Conservation (phyloP, 2,888 invertebrate genomes). For the Galerucella nymphaeae region DNA sequence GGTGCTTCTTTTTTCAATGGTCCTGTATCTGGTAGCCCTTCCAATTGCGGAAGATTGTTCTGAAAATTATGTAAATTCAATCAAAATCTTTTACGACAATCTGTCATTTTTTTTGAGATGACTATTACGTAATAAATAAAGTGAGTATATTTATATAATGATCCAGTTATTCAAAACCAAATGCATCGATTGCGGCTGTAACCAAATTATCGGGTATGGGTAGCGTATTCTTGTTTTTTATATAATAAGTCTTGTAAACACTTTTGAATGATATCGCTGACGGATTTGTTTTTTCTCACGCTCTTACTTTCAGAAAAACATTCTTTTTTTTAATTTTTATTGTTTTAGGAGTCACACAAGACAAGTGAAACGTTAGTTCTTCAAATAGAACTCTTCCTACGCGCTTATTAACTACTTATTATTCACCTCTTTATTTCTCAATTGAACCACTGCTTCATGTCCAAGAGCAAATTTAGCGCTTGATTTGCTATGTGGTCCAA, state of each 20-base stretch:
- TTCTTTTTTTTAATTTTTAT: no score
- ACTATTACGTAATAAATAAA: neutral
- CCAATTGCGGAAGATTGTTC: slow-evolving; percentile 44
- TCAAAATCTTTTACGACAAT: neutral
- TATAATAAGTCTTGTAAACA: neutral
- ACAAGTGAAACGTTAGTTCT: no score
- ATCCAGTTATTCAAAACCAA: slow-evolving; percentile 8
- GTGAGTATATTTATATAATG: slow-evolving; percentile 9
- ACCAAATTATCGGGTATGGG: neutral
- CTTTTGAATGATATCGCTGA: neutral
- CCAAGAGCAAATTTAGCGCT: slow-evolving; percentile 70
- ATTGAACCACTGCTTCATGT: slow-evolving; percentile 68
- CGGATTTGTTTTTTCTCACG: no score
- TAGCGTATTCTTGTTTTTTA: slow-evolving; percentile 5
- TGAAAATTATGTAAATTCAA: slow-evolving; percentile 23
- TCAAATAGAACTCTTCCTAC: no score
- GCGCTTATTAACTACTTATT: neutral
- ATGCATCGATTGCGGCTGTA: neutral
- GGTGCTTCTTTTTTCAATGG: slow-evolving; percentile 27
- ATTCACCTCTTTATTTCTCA: slow-evolving; percentile 56
- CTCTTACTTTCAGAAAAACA: no score
- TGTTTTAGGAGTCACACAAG: no score
- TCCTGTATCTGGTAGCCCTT: slow-evolving; percentile 41
- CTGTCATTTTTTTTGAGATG: neutral
- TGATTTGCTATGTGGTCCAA: slow-evolving; percentile 66